Base-by-base conservation (phyloP, 2,797 vertebrate species). In the Chromis chromis region DNA sequence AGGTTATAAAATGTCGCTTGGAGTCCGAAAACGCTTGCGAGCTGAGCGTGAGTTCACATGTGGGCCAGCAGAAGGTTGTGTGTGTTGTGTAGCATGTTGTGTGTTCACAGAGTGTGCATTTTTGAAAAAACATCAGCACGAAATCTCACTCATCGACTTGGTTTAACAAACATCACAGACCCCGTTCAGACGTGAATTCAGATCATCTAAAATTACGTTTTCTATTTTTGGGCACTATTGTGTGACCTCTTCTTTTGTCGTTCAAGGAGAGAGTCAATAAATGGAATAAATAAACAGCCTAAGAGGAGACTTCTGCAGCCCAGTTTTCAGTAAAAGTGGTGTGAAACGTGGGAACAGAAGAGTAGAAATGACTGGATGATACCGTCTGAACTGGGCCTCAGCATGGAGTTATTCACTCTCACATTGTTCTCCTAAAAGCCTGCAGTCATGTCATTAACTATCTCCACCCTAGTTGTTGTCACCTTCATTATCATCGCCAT, bases 371-470 rank as follows among this genome's bases (percentile, higher is more conserved):
- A 12, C 55, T 83, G 73, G 70, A 80, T 62, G 56, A 73, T 52
- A 67, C 65, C 0, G 78, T 93, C 90, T 91, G 91, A 90, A 90
- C 59, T 7, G 83, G 86, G 89, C 89, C 87, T 89, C 71, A 82
- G 94, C 94, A 95, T 94, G 94, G 82, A 86, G 89, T 90, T 72
- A 75, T 80, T 66, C 91, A 89, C 79, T 28, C 71, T 90, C 88
- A 87, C 86, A 68, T 84, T 68, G 78, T 70, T 49, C 83, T 79
- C 56, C 88, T 83, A 84, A 85, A 89, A 83, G 11, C 88, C 53
- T 84, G 70, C 92, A 74, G 79, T 90, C 89, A 88, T 88, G 44
- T 88, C 86, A 86, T 88, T 88, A 89, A 88, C 88, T 77, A 22
- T 58, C 28, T 58, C 64, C 76, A 73, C 31, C n/a, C 13, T 44